Evolutionary conservation across 2,113 vertebrate species (phyloP).

Genomic region (Ivindomyrus marchei): DNA sequence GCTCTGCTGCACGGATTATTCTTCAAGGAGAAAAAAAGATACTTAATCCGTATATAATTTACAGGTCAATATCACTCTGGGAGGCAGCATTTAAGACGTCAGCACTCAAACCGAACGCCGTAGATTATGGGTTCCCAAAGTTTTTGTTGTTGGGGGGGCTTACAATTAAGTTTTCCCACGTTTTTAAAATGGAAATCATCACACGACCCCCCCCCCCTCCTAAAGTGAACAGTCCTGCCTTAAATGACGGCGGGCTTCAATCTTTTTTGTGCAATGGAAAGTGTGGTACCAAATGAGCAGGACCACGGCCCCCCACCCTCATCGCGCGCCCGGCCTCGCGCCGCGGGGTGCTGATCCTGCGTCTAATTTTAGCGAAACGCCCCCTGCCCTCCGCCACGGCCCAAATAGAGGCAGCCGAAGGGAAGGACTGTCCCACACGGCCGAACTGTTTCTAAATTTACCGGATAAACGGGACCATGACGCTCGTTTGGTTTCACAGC

Average conservation of each 20-base stretch:
- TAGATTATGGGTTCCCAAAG: neutral
- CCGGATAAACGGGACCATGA: neutral
- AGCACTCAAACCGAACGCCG: neutral
- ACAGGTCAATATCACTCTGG: neutral
- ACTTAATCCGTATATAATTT: neutral
- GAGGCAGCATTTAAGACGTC: neutral
- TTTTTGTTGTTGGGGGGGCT: neutral
- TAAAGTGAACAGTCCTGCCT: neutral
- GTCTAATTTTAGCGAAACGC: neutral
- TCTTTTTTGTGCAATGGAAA: neutral
- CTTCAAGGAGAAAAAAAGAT: neutral
- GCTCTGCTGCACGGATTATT: neutral
- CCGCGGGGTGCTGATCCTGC: neutral
- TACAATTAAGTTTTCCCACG: neutral
- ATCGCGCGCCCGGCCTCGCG: neutral
- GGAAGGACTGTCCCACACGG: neutral
- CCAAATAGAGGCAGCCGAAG: neutral
- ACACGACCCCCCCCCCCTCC: neutral
- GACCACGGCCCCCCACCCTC: neutral
- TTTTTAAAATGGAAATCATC: neutral
- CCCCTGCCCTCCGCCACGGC: neutral
- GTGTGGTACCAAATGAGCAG: neutral
- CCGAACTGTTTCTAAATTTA: neutral
- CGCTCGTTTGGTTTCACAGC: neutral
- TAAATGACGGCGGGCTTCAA: neutral